Conservation (phyloP, 2,797 vertebrate species). For the Dallia pectoralis region DNA sequence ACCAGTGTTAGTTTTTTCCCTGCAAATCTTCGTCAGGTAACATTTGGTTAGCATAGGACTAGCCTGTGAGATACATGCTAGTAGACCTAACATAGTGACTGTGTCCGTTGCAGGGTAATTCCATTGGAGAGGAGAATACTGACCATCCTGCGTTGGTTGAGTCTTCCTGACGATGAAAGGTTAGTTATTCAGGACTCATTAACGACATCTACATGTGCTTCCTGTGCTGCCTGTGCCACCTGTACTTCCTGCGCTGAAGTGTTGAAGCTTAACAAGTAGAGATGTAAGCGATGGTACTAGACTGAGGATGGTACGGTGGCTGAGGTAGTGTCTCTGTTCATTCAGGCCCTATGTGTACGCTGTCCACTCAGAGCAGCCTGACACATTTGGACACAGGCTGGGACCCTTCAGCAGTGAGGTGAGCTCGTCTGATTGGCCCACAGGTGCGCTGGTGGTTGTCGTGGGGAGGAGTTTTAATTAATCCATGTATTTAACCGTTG, state of each 20-base stretch:
- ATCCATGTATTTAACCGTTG: too few relatives aligned
- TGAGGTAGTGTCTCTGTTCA: conserved; percentile 13
- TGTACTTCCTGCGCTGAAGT: too few relatives aligned
- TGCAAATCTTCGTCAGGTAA: neutral
- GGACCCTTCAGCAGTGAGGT: conserved; percentile 94
- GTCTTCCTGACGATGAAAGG: conserved; percentile 87
- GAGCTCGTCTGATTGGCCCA: conserved; percentile 45
- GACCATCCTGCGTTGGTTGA: conserved; percentile 91
- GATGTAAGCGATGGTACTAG: neutral
- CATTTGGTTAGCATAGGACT: neutral
- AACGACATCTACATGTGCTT: neutral
- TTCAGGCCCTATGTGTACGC: conserved; percentile 92
- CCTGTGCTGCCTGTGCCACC: too few relatives aligned
- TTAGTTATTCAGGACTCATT: conserved; percentile 40
- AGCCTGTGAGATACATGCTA: neutral
- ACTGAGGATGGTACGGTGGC: neutral
- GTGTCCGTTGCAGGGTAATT: conserved; percentile 78
- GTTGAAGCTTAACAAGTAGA: neutral
- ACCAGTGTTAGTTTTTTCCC: neutral
- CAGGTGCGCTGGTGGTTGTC: neutral
- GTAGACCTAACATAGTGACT: neutral
- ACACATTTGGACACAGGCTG: conserved; percentile 89
- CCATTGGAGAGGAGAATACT: conserved; percentile 89
- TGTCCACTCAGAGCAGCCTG: conserved; percentile 95
- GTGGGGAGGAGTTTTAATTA: too few relatives aligned